phyloP scores from a whole-genome alignment of 2,113 vertebrate species.

The Caranx ignobilis region DNA sequence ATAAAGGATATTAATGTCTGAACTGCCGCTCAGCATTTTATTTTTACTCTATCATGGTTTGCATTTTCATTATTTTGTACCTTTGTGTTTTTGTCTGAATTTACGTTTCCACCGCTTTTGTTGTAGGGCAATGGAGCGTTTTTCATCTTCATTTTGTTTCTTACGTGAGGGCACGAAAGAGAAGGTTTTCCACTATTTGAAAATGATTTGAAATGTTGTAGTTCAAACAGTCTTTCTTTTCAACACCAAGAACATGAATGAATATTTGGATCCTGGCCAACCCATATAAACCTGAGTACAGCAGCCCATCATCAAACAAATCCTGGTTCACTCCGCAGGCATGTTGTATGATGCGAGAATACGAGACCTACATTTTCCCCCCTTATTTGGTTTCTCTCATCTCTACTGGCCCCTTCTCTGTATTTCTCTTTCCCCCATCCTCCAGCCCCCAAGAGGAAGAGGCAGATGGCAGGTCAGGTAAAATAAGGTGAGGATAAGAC shows the following conservation, averaged over 20 bases:
- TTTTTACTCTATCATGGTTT: neutral
- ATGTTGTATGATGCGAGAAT: constrained; percentile 48
- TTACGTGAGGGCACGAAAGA: constrained; percentile 7
- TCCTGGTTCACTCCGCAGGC: constrained; percentile 37
- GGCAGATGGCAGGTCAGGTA: constrained; percentile 69
- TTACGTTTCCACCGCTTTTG: neutral
- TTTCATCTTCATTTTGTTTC: constrained; percentile 14
- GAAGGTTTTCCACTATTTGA: neutral
- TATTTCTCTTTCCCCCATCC: neutral
- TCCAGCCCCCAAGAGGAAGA: constrained; percentile 41
- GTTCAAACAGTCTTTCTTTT: neutral
- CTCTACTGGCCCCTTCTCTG: neutral
- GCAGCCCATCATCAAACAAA: constrained; percentile 9
- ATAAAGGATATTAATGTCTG: neutral
- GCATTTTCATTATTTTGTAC: neutral
- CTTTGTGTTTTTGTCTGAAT: neutral
- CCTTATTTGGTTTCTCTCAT: constrained; percentile 12
- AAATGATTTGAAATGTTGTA: neutral
- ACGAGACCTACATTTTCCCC: constrained; percentile 58
- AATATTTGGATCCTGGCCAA: constrained; percentile 3
- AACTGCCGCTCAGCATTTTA: neutral
- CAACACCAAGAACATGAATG: neutral
- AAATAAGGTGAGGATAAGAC: constrained; percentile 45
- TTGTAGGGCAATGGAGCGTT: neutral
- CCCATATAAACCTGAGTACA: neutral